A percentile compares a stretch with the other conserved stretches of the same genome.
Conservation (phyloP, 2,113 vertebrate species). For the Ploceus nigricollis region DNA sequence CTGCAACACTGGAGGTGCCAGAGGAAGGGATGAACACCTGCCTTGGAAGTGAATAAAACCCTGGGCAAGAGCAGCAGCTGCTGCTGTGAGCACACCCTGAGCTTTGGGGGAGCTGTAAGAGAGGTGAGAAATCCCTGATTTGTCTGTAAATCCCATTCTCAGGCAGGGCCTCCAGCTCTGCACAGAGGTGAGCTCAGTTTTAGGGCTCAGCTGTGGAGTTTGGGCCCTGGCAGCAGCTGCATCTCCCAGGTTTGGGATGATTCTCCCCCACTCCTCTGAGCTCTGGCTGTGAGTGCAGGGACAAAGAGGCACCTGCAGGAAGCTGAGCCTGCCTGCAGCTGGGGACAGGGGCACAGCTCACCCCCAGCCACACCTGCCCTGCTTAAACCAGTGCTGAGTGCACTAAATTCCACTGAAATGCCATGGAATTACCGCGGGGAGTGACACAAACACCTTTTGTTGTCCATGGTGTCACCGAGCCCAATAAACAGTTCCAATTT, state of each 20-base stretch:
- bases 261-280: background rate
- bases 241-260: background rate
- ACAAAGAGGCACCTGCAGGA: background rate
- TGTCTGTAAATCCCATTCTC: background rate
- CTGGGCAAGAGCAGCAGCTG: background rate
- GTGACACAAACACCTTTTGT: background rate
- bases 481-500: background rate
- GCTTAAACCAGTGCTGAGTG: background rate
- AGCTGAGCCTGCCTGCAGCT: background rate
- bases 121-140: background rate
- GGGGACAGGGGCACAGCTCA: background rate
- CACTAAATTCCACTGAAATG: background rate
- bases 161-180: background rate
- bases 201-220: background rate
- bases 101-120: background rate
- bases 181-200: background rate
- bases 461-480: background rate
- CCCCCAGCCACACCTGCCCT: background rate
- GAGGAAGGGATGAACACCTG: background rate
- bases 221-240: background rate
- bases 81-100: background rate
- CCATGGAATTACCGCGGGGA: background rate
- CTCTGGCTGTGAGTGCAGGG: background rate
- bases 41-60: background rate
- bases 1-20: background rate